phyloP scores from a whole-genome alignment of 1,140 invertebrate species.

The Diplogasteroides magnus region DNA sequence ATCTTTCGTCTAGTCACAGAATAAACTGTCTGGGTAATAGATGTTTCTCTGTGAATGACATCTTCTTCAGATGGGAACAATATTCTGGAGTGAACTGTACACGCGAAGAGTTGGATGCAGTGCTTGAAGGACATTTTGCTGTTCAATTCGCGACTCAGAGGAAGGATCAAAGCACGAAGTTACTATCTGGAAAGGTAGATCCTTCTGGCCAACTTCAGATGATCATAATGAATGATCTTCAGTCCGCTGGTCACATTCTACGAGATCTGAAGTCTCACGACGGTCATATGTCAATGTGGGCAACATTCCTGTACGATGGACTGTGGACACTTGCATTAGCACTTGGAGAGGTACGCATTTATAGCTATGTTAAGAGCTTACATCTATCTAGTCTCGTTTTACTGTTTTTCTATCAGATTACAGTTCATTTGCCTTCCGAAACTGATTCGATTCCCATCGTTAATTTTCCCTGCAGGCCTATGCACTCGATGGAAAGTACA shows the following conservation, averaged over 20 bases:
- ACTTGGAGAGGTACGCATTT: conserved; percentile 33
- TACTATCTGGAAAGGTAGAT: conserved; percentile 30
- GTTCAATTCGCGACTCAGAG: conserved; percentile 75
- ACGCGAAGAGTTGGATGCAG: conserved; percentile 69
- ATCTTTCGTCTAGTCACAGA: too few relatives aligned
- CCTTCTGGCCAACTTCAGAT: too few relatives aligned
- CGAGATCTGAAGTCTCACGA: conserved; percentile 31
- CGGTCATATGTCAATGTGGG: conserved; percentile 31
- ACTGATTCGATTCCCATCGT: too few relatives aligned
- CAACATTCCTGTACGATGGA: conserved; percentile 51
- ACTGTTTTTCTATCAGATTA: too few relatives aligned
- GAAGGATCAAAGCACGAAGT: conserved; percentile 70
- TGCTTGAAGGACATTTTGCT: conserved; percentile 81
- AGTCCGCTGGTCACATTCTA: conserved; percentile 36
- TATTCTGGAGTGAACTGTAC: conserved; percentile 62
- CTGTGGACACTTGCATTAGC: conserved; percentile 51
- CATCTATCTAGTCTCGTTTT: too few relatives aligned
- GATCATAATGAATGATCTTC: conserved; percentile 3
- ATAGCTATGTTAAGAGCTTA: too few relatives aligned
- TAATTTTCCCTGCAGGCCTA: too few relatives aligned
- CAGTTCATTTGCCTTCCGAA: too few relatives aligned
- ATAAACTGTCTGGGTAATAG: too few relatives aligned
- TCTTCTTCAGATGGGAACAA: too few relatives aligned
- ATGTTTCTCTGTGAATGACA: too few relatives aligned
- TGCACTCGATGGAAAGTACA: too few relatives aligned